Percentiles rank a stretch among this genome's conserved stretches.
Conservation (phyloP, 2,797 vertebrate species). For the Zonotrichia albicollis region DNA sequence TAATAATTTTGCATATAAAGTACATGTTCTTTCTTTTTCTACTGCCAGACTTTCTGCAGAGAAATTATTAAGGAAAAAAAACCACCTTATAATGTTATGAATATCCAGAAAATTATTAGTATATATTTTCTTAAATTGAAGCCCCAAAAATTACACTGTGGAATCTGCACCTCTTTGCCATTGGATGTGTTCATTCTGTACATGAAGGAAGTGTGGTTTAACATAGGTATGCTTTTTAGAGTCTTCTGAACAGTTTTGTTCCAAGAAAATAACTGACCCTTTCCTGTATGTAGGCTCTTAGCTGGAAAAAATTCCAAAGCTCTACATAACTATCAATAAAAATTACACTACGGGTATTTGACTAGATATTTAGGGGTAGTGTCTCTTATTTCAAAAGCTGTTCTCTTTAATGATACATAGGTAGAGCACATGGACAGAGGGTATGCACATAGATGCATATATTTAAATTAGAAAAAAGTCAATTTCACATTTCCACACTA, state of each 20-base stretch:
- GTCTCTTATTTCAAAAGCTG: background rate
- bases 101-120: background rate
- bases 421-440: background rate
- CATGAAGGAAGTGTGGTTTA: background rate
- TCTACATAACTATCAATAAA: background rate
- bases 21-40: background rate
- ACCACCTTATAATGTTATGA: fast-evolving
- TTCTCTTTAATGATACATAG: background rate
- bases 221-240: background rate
- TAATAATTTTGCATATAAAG: background rate
- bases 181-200: background rate
- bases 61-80: background rate
- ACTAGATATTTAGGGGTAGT: background rate
- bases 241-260: background rate
- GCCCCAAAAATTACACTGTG: fast-evolving
- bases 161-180: background rate
- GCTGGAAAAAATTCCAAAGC: background rate
- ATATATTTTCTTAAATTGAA: background rate
- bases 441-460: fast-evolving
- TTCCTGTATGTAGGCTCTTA: background rate
- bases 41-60: background rate
- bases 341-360: background rate
- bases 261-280: background rate
- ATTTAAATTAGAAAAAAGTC: background rate
- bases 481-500: background rate